phyloP scores from a whole-genome alignment of 2,113 vertebrate genomes.

The Maccullochella peelii region DNA sequence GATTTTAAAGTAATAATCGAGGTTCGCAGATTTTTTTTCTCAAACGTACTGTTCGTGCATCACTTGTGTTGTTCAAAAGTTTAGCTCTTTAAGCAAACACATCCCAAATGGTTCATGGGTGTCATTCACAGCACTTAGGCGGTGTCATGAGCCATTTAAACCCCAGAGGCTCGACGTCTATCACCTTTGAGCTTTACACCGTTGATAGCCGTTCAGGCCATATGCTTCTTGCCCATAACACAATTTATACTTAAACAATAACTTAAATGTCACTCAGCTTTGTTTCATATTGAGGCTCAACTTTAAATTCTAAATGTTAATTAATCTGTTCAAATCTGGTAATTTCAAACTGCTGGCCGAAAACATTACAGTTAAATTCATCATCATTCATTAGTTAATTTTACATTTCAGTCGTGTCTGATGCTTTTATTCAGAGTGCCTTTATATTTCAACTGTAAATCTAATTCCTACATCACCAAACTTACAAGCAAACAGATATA shows the following conservation, averaged over 20 bases:
- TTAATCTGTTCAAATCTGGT: background rate
- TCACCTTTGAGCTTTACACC: slow-evolving; percentile 65
- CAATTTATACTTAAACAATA: background rate
- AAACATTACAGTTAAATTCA: background rate
- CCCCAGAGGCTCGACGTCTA: slow-evolving; percentile 61
- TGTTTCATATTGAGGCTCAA: background rate
- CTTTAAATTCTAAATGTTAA: background rate
- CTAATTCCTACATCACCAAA: background rate
- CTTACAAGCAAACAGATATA: background rate
- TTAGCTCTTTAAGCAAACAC: slow-evolving; percentile 51
- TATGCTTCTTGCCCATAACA: slow-evolving; percentile 9
- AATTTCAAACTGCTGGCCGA: background rate
- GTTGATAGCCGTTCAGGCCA: slow-evolving; percentile 27
- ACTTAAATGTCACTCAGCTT: background rate
- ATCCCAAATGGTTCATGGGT: slow-evolving; percentile 61
- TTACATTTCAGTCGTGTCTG: background rate
- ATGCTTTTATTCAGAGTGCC: background rate
- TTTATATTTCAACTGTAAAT: background rate
- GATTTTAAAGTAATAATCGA: background rate
- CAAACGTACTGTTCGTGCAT: slow-evolving; percentile 4
- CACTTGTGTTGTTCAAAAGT: slow-evolving; percentile 40
- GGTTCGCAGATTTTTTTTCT: background rate
- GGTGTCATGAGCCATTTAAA: slow-evolving; percentile 42
- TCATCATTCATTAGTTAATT: background rate
- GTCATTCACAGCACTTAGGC: slow-evolving; percentile 71